Conservation (phyloP, 1,140 invertebrate genomes). For the Mya arenaria region DNA sequence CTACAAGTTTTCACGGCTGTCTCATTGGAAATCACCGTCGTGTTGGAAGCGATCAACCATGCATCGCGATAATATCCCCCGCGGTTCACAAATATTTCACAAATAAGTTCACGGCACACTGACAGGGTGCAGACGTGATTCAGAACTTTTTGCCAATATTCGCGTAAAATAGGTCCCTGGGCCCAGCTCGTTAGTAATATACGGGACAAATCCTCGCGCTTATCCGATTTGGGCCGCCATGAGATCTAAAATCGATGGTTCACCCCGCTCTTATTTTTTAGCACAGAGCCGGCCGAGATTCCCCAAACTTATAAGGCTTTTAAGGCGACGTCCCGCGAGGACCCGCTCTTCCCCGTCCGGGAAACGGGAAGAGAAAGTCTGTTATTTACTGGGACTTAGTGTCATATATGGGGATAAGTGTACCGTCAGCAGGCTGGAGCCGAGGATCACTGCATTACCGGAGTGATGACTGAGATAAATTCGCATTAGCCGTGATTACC, state of each 20-base stretch:
- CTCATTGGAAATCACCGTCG: neutral
- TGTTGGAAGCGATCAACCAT: neutral
- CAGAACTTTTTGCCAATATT: conserved; percentile 50
- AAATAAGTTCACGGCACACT: conserved; percentile 50
- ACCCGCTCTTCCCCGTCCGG: neutral
- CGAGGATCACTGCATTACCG: too few relatives aligned
- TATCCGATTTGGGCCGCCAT: conserved; percentile 52
- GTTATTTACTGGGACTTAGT: too few relatives aligned
- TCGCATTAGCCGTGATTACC: too few relatives aligned
- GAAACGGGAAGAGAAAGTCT: neutral
- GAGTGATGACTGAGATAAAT: too few relatives aligned
- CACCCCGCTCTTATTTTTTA: too few relatives aligned
- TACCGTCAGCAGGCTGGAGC: too few relatives aligned
- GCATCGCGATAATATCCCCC: conserved; percentile 35
- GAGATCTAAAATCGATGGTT: conserved; percentile 54
- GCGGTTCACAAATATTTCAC: conserved; percentile 34
- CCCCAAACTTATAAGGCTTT: neutral
- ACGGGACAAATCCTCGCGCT: conserved; percentile 43
- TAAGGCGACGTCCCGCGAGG: neutral
- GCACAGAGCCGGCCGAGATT: neutral
- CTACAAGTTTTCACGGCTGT: too few relatives aligned
- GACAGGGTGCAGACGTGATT: conserved; percentile 54
- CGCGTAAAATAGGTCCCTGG: conserved; percentile 54
- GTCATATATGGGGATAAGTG: too few relatives aligned
- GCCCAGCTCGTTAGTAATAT: conserved; percentile 55